A percentile compares a stretch with the other conserved stretches of the same genome.
phyloP scores from a whole-genome alignment of 1,140 invertebrate genomes.

The Heliconius hewitsoni region DNA sequence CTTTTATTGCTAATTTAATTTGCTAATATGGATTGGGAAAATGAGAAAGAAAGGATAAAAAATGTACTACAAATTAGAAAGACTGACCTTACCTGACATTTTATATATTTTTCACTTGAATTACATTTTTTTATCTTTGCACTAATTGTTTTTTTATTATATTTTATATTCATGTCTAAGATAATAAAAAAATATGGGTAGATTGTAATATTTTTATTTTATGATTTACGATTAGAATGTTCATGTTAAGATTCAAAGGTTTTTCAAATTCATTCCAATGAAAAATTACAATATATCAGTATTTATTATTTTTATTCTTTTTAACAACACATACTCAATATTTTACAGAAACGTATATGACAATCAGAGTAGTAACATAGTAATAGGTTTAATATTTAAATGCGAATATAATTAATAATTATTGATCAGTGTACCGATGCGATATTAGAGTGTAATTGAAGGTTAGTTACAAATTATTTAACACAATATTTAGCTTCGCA shows the following conservation, averaged over 20 bases:
- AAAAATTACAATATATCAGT: slow-evolving; percentile 57
- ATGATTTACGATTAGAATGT: no score
- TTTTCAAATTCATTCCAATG: slow-evolving; percentile 18
- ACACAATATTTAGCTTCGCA: slow-evolving; percentile 47
- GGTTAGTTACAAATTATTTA: slow-evolving; percentile 45
- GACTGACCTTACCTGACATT: no score
- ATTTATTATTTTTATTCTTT: slow-evolving; percentile 82
- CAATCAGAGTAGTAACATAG: slow-evolving; percentile 80
- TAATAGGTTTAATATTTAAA: slow-evolving; percentile 78
- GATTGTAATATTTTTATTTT: no score
- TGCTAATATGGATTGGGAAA: no score
- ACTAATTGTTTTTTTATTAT: no score
- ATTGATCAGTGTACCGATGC: slow-evolving; percentile 59
- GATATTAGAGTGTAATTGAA: slow-evolving; percentile 44
- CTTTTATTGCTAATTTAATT: no score
- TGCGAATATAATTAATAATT: slow-evolving; percentile 76
- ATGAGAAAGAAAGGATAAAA: no score
- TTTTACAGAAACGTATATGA: slow-evolving; percentile 83
- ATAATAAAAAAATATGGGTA: no score
- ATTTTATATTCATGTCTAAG: no score
- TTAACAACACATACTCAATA: slow-evolving; percentile 83
- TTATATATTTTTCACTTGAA: no score
- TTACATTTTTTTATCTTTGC: no score
- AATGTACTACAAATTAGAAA: no score
- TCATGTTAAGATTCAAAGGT: background rate